phyloP scores from a whole-genome alignment of 2,888 invertebrate genomes.

The Pegoplata infirma region DNA sequence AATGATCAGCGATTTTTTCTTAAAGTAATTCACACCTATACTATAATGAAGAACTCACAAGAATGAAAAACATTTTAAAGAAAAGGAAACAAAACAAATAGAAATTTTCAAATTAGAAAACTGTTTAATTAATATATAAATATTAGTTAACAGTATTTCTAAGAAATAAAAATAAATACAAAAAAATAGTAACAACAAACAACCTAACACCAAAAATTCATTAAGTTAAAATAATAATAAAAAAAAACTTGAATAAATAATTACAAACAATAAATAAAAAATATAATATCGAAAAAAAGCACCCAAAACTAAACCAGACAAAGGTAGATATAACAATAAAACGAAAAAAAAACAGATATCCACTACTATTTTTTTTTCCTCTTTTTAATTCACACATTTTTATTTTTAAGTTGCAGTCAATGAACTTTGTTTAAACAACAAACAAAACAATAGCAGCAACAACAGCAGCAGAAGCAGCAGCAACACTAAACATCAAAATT shows the following conservation, averaged over 20 bases:
- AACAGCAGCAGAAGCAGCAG: not conserved
- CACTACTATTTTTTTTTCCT: no score
- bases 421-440: slow-evolving; percentile 35
- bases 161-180: not conserved
- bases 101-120: not conserved
- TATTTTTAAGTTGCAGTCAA: slow-evolving; percentile 45
- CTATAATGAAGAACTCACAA: slow-evolving; percentile 23
- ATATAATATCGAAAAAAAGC: not conserved
- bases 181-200: not conserved
- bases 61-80: not conserved
- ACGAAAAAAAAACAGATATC: not conserved
- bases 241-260: not conserved
- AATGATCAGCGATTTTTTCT: no score
- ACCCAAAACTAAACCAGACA: not conserved
- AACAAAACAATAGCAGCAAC: not conserved
- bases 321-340: not conserved
- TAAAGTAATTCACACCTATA: slow-evolving; percentile 11
- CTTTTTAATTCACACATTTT: slow-evolving; percentile 34
- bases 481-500: no score
- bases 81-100: slow-evolving; percentile 3
- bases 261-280: not conserved
- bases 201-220: not conserved
- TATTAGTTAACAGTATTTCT: not conserved
- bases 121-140: not conserved
- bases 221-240: no score